Conservation (phyloP, 2,113 vertebrate genomes). For the Erythrocercus mccallii region DNA sequence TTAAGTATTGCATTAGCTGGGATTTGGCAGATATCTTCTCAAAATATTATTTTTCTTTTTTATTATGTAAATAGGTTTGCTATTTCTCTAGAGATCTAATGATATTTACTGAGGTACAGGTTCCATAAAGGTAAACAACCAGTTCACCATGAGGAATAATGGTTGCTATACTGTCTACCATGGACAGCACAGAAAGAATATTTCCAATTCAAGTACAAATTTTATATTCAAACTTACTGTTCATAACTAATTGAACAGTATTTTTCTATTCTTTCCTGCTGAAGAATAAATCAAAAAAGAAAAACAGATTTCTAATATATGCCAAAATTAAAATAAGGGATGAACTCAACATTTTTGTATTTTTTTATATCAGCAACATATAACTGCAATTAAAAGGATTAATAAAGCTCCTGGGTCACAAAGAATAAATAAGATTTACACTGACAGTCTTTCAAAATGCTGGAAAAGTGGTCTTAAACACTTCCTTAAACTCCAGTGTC, state of each 20-base stretch:
- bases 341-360: neutral
- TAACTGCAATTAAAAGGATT: neutral
- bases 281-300: slow-evolving; percentile 20
- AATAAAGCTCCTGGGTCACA: neutral
- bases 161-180: neutral
- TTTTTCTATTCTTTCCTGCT: neutral
- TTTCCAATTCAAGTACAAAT: neutral
- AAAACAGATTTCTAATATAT: neutral
- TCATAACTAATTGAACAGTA: neutral
- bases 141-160: neutral
- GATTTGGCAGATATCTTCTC: neutral
- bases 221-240: neutral
- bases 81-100: neutral
- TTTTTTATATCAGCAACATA: neutral
- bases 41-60: neutral
- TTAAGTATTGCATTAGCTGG: neutral
- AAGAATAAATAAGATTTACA: neutral
- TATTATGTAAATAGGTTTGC: neutral
- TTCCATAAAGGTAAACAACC: neutral
- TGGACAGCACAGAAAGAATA: neutral
- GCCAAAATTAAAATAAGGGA: neutral
- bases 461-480: neutral
- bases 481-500: neutral
- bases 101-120: neutral
- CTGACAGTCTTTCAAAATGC: neutral